Evolutionary conservation across 2,113 vertebrate species (phyloP).

Genomic region (Megalops atlanticus): DNA sequence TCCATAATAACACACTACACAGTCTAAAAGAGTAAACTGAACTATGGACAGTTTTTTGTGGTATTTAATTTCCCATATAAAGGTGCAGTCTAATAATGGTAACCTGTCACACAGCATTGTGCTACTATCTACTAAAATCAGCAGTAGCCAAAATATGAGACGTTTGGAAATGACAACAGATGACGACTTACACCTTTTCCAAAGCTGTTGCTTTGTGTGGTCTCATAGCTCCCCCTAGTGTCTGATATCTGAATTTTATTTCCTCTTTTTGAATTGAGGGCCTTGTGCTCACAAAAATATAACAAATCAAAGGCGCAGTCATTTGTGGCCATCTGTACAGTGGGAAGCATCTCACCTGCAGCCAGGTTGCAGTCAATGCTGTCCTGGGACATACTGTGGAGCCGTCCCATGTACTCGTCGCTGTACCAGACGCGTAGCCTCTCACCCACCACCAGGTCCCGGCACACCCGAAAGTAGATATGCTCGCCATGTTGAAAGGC

Average conservation of each 20-base stretch:
- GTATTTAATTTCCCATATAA: too few relatives aligned
- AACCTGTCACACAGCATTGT: too few relatives aligned
- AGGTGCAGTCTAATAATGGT: background rate
- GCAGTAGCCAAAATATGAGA: background rate
- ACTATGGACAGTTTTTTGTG: too few relatives aligned
- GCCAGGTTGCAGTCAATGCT: conserved; percentile 81
- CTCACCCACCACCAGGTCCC: conserved; percentile 79
- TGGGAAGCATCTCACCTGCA: conserved; percentile 71
- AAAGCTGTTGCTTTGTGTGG: too few relatives aligned
- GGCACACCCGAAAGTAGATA: conserved; percentile 87
- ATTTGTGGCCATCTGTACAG: background rate
- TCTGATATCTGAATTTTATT: too few relatives aligned
- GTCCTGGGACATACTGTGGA: conserved; percentile 85
- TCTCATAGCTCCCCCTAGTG: conserved; percentile 12
- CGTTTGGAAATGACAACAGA: too few relatives aligned
- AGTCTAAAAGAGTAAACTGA: too few relatives aligned
- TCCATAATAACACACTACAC: too few relatives aligned
- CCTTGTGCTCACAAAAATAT: too few relatives aligned
- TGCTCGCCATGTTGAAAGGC: conserved; percentile 85
- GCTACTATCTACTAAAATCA: background rate
- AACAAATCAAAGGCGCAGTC: too few relatives aligned
- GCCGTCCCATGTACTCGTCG: conserved; percentile 84
- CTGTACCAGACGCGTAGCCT: conserved; percentile 93
- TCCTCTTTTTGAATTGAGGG: too few relatives aligned
- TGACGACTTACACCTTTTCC: background rate